Evolutionary conservation across 2,797 vertebrate species (phyloP).

Genomic region (Gadopsis bispinosus): DNA sequence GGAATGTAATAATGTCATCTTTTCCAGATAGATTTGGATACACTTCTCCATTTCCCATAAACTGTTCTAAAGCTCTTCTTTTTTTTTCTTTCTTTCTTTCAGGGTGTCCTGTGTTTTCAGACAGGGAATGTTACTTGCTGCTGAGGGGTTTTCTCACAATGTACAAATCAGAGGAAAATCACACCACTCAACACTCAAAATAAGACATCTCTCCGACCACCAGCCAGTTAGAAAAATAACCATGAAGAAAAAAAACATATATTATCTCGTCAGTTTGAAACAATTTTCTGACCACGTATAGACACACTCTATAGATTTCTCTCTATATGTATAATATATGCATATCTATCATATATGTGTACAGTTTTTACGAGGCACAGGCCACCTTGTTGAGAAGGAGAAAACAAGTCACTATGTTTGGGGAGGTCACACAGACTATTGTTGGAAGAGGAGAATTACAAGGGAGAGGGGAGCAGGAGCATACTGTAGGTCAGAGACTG

Average conservation of each 20-base stretch:
- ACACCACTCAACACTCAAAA: constrained; percentile 61
- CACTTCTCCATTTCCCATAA: constrained; percentile 49
- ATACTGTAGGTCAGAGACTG: constrained; percentile 51
- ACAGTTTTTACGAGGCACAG: constrained; percentile 93
- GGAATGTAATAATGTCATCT: constrained; percentile 74
- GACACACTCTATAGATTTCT: constrained; percentile 84
- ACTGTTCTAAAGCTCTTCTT: constrained; percentile 58
- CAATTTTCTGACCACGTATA: constrained; percentile 82
- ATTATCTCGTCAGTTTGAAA: constrained; percentile 77
- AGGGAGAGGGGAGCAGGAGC: constrained; percentile 41
- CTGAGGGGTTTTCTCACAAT: constrained; percentile 65
- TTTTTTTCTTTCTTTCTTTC: constrained; percentile 27
- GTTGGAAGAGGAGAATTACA: constrained; percentile 60
- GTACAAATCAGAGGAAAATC: constrained; percentile 68
- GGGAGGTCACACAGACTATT: constrained; percentile 74
- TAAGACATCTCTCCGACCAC: constrained; percentile 70
- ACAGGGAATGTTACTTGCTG: constrained; percentile 81
- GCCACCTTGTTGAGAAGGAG: constrained; percentile 91
- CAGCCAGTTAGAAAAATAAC: constrained; percentile 80
- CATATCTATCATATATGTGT: constrained; percentile 85
- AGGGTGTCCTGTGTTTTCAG: constrained; percentile 72
- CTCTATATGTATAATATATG: constrained; percentile 84
- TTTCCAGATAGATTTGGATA: constrained; percentile 67
- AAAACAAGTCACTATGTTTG: constrained; percentile 86
- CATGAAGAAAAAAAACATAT: constrained; percentile 65